A percentile compares a stretch with the other conserved stretches of the same genome.
Conservation (phyloP, 92 coral and sea anemone genomes). For the Montipora capitata region DNA sequence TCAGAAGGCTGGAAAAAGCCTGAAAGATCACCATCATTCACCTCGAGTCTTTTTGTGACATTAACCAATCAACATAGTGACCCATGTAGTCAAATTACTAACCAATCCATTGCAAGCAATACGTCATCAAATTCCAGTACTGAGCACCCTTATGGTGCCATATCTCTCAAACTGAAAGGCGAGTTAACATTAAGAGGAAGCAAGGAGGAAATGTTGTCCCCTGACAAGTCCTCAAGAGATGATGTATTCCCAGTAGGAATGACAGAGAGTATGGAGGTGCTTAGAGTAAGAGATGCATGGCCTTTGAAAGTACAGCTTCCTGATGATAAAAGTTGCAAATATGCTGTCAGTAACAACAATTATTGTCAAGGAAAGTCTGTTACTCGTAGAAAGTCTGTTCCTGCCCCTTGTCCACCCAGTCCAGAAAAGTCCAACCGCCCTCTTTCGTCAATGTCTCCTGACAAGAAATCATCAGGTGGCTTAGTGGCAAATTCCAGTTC, state of each 20-base stretch:
- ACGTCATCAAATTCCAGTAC: constrained; percentile 52
- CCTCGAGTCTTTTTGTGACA: constrained; percentile 51
- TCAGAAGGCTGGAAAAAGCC: constrained; percentile 13
- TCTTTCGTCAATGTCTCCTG: constrained; percentile 54
- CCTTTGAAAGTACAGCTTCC: constrained; percentile 82
- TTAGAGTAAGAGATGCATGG: not conserved
- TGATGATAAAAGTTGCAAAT: constrained; percentile 52
- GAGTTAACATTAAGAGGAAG: constrained; percentile 53
- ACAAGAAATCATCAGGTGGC: constrained; percentile 34
- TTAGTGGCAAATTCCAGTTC: constrained; percentile 19
- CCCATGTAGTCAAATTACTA: not conserved
- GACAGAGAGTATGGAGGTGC: not conserved
- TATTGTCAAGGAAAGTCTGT: not conserved
- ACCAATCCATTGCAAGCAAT: constrained; percentile 47
- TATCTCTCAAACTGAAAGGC: constrained; percentile 65
- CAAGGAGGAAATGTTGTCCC: constrained; percentile 9
- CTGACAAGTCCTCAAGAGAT: constrained; percentile 4
- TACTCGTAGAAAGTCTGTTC: constrained; percentile 17
- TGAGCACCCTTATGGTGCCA: constrained; percentile 86
- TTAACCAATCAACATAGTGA: constrained; percentile 22
- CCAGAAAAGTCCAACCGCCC: constrained; percentile 53
- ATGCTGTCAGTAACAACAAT: not conserved
- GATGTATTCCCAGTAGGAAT: constrained; percentile 16
- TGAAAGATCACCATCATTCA: constrained; percentile 38
- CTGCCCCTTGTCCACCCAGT: constrained; percentile 61